phyloP scores from a whole-genome alignment of 2,888 invertebrate genomes.

The Drosophila atripex region DNA sequence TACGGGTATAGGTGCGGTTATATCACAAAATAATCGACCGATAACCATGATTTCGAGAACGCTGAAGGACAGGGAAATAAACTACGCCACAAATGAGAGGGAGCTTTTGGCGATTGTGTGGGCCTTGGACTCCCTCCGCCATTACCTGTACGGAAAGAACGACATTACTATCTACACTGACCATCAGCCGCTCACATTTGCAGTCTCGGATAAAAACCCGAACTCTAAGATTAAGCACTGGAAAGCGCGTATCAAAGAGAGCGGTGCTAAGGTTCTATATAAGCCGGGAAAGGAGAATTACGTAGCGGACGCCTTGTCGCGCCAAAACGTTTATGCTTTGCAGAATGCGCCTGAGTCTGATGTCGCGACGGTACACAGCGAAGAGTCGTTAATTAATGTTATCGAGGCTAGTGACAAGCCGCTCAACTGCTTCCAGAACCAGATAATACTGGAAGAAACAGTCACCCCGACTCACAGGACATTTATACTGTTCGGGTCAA shows the following conservation, averaged over 20 bases:
- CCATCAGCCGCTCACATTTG: background rate
- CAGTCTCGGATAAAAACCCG: background rate
- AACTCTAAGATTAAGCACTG: too few relatives aligned
- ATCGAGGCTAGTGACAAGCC: too few relatives aligned
- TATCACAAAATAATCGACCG: background rate
- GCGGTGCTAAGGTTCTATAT: background rate
- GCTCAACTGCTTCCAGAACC: too few relatives aligned
- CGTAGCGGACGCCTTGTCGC: background rate
- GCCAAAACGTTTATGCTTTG: too few relatives aligned
- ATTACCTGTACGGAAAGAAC: background rate
- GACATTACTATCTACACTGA: background rate
- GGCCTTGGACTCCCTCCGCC: background rate
- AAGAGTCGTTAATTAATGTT: too few relatives aligned
- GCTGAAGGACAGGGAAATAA: background rate
- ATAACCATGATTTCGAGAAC: conserved; percentile 1
- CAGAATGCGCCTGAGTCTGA: too few relatives aligned
- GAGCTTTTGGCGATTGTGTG: conserved; percentile 2
- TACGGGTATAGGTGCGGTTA: conserved; percentile 1
- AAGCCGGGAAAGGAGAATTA: background rate
- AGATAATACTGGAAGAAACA: too few relatives aligned
- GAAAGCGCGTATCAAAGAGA: background rate
- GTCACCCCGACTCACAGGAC: too few relatives aligned
- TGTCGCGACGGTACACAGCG: too few relatives aligned
- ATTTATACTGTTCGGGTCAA: too few relatives aligned
- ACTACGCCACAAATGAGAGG: background rate